Evolutionary conservation across 2,113 vertebrate genomes (phyloP).

Genomic region (Mormoops blainvillei): DNA sequence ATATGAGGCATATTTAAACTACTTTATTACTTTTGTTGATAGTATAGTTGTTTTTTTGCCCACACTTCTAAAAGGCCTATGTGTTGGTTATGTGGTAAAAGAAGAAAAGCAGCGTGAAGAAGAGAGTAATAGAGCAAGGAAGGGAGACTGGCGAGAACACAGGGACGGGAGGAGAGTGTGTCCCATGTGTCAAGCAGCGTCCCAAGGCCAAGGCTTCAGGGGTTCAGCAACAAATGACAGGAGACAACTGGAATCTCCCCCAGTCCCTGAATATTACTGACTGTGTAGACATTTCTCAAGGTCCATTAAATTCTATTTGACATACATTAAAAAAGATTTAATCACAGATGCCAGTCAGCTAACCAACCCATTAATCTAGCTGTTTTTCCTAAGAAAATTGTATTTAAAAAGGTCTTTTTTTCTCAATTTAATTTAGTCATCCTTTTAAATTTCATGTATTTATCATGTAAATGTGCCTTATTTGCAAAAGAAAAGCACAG

Average conservation of each 20-base stretch:
- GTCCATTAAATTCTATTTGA: conserved; percentile 87
- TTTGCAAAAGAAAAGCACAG: conserved; percentile 87
- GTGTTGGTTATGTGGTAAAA: neutral
- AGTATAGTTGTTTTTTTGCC: neutral
- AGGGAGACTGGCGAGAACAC: fast-evolving
- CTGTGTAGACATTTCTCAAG: conserved; percentile 81
- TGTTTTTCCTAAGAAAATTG: conserved; percentile 85
- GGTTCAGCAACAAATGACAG: conserved; percentile 57
- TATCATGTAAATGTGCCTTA: conserved; percentile 87
- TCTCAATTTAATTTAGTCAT: conserved; percentile 86
- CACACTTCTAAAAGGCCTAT: neutral
- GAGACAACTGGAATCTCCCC: conserved; percentile 70
- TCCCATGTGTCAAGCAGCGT: neutral
- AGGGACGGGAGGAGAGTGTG: neutral
- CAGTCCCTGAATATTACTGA: conserved; percentile 71
- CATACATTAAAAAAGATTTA: conserved; percentile 85
- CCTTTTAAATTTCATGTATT: conserved; percentile 86
- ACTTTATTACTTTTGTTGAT: neutral
- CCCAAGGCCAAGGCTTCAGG: conserved; percentile 16
- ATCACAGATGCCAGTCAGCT: conserved; percentile 85
- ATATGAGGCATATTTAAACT: neutral
- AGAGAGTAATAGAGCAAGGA: neutral
- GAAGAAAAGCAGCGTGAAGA: neutral
- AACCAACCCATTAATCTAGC: conserved; percentile 86
- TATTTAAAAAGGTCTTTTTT: conserved; percentile 80